Base-by-base conservation (phyloP, 2,113 vertebrate genomes). In the Fregata magnificens region DNA sequence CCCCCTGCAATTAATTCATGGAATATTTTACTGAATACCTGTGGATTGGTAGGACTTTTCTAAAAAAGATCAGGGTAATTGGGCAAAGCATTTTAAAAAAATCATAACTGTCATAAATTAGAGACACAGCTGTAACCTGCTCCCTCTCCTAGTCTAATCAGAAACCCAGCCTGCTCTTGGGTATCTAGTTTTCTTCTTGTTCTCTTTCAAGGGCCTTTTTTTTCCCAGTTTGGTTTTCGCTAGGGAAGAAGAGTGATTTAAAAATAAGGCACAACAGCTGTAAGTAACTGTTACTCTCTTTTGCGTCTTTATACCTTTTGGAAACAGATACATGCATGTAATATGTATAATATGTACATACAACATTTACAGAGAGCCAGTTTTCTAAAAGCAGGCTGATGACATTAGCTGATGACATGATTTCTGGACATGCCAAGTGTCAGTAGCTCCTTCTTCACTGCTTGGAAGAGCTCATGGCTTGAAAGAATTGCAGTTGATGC, bases 361-460 rank as follows among this genome's bases (percentile, higher is more conserved):
- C 1, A 63, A 22, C 28, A 74, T 63, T 65, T 86, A 80, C 12
- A 77, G n/a, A 92, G 20, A 40, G 20, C 5, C 3, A 6, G 14
- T 61, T 95, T 78, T 78, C 89, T 82, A 66, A 78, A 78, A 63
- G 17, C 20, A 78, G 67, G 7, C 20, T 74, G 42, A 26, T 29
- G n/a, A 32, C 0, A 0, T 28, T 28, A 86, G 16, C n/a, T n/a
- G n/a, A n/a, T 78, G 63, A 24, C n/a, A n/a, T 20, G 42, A 36
- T 81, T 95, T 84, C 52, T 70, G 55, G 59, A 34, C 22, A 6
- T 22, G 25, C 31, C 10, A 56, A 69, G 16, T 65, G 40, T 69
- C 67, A 63, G 29, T 44, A 84, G 18, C 24, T 92, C 28, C 16
- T 53, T 80, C 36, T 87, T 47, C 36, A 62, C 12, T 47, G 4